phyloP scores from a whole-genome alignment of 2,888 invertebrate species.

The Formica aserva region DNA sequence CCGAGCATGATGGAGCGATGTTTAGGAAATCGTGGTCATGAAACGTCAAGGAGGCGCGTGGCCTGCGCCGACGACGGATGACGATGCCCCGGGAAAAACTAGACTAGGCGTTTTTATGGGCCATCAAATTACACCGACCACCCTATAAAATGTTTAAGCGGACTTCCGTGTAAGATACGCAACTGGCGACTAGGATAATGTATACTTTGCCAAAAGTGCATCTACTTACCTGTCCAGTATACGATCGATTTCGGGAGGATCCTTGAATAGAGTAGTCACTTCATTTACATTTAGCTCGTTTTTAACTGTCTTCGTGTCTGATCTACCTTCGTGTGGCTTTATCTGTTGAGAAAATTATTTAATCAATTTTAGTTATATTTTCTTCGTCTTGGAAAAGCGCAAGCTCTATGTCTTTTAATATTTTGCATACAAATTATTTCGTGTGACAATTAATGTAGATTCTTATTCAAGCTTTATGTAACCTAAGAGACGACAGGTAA shows the following conservation, averaged over 20 bases:
- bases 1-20: constrained; percentile 67
- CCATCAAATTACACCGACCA: constrained; percentile 86
- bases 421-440: background rate
- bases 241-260: background rate
- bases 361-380: background rate
- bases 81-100: constrained; percentile 83
- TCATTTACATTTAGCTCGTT: background rate
- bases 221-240: constrained; percentile 59
- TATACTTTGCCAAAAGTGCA: constrained; percentile 74
- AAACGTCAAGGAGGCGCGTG: constrained; percentile 74
- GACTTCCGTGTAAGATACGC: constrained; percentile 84
- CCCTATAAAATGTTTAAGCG: constrained; percentile 85
- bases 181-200: constrained; percentile 78
- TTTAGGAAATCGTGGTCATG: constrained; percentile 76
- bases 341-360: background rate
- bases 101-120: constrained; percentile 85
- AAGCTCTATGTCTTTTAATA: constrained; percentile 8
- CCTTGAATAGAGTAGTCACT: background rate
- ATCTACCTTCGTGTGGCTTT: background rate
- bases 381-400: background rate
- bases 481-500: constrained; percentile 1
- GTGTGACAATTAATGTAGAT: constrained; percentile 12
- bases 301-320: background rate
- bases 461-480: constrained; percentile 26
- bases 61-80: constrained; percentile 77